Conservation (phyloP, 2,888 invertebrate genomes). For the Eurois occulta region DNA sequence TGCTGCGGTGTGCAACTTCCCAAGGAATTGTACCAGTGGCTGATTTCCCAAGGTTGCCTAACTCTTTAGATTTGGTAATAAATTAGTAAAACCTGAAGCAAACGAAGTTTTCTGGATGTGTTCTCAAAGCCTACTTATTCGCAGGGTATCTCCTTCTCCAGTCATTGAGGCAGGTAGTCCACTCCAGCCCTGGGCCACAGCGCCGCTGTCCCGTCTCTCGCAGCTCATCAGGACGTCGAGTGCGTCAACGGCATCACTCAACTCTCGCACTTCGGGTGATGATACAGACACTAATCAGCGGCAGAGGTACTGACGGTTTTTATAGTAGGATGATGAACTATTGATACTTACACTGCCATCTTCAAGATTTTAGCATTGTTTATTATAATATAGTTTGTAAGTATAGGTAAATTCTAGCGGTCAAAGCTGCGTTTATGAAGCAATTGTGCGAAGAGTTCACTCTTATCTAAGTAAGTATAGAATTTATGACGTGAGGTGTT, state of each 20-base stretch:
- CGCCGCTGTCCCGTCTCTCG: slow-evolving; percentile 82
- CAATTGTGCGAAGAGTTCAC: neutral
- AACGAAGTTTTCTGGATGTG: neutral
- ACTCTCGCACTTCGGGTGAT: slow-evolving; percentile 77
- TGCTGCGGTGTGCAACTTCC: neutral
- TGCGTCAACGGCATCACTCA: slow-evolving; percentile 79
- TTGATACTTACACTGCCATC: slow-evolving; percentile 51
- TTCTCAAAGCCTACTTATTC: slow-evolving; percentile 21
- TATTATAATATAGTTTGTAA: neutral
- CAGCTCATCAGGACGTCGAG: slow-evolving; percentile 82
- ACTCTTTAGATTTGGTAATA: no score
- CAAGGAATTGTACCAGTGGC: neutral
- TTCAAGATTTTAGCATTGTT: slow-evolving; percentile 28
- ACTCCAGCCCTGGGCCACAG: slow-evolving; percentile 87
- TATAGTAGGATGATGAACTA: neutral
- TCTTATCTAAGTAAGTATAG: neutral
- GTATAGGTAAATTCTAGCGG: neutral
- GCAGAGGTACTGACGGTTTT: slow-evolving; percentile 71
- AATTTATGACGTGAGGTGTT: slow-evolving; percentile 19
- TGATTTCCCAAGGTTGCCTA: neutral
- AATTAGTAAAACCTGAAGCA: neutral
- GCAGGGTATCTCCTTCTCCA: slow-evolving; percentile 81
- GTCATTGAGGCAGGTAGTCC: slow-evolving; percentile 80
- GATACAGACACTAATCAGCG: slow-evolving; percentile 65
- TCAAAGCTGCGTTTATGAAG: slow-evolving; percentile 3